A percentile compares a stretch with the other conserved stretches of the same genome.
These are phyloP conservation scores for Phenganax subtilis DNA, from an alignment of 92 coral and sea anemone genomes.

Conservation along the genomic window DNA sequence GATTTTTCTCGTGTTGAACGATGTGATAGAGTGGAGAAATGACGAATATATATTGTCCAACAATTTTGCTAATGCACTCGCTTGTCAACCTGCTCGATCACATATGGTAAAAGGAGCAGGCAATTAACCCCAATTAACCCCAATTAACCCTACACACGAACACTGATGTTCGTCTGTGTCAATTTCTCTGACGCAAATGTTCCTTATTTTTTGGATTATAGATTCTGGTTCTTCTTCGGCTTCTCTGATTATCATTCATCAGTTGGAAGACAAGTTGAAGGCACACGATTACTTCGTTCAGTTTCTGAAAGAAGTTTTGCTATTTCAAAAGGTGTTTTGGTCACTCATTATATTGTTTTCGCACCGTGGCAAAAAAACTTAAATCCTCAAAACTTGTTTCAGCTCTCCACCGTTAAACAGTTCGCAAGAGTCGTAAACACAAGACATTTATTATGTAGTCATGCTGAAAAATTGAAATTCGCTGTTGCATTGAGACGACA, in stretches of 20 bases:
- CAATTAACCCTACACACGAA: background rate
- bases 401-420: constrained; percentile 58
- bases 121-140: background rate
- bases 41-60: too few species aligned
- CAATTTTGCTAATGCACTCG: too few species aligned
- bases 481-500: constrained; percentile 72
- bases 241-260: constrained; percentile 87
- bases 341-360: background rate
- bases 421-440: constrained; percentile 34
- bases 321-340: constrained; percentile 70
- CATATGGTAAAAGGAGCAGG: too few species aligned
- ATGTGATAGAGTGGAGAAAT: too few species aligned
- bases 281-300: constrained; percentile 86
- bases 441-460: constrained; percentile 75
- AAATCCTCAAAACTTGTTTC: background rate
- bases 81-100: too few species aligned
- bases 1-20: too few species aligned
- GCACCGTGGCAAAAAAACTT: too few species aligned
- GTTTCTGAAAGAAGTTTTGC: constrained; percentile 72
- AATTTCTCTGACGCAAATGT: background rate
- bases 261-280: constrained; percentile 89
- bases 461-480: constrained; percentile 84
- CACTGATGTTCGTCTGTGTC: background rate
- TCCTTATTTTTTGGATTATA: constrained; percentile 12
- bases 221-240: constrained; percentile 86